Evolutionary conservation across 2,888 invertebrate species (phyloP), one percentile per base, ranked within the genome.

Genomic region (Congeria kusceri): DNA sequence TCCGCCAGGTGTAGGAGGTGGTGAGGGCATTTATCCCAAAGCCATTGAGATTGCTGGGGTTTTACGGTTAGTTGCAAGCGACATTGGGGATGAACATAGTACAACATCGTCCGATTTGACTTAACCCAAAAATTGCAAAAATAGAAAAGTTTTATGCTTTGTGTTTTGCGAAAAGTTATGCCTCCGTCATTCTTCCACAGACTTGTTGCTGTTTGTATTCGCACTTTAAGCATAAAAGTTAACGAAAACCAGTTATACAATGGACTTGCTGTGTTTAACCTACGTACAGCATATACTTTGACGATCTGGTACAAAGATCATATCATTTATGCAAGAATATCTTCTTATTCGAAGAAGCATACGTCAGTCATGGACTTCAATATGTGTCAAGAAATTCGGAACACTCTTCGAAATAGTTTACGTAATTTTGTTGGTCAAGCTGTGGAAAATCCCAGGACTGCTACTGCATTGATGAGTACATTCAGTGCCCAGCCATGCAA

Each of bases 111-210:
- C 27, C 57, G 64, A 11, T 39, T 66, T 5, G 49, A 59, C 20
- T 13, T 44, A 20, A 29, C 39, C 2, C 58, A 58, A 27, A 53
- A 44, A 29, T 39, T 11, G 39, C 39, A 11, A 39, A 15, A 70
- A 61, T 59, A 80, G 77, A 5, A 56, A 77, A n/a, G 65, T 74
- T 25, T 56, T 80, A 25, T 65, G 77, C 25, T 58, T 74, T 44
- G 65, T 66, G 32, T 80, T 80, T 47, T 39, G 56, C 23, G 70
- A 76, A 46, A 57, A 62, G 0, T 80, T 80, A 58, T 80, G 39
- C 80, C 80, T 11, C 80, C 80, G n/a, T 70, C 77, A 28, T 57
- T 80, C 18, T 80, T 80, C 32, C 80, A 80, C 39, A 62, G 77
- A 20, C 70, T 80, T 20, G 15, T 80, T 20, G 80, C 80, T n/a